Evolutionary conservation across 2,888 invertebrate genomes (phyloP).

Genomic region (Dastarcus helophoroides): DNA sequence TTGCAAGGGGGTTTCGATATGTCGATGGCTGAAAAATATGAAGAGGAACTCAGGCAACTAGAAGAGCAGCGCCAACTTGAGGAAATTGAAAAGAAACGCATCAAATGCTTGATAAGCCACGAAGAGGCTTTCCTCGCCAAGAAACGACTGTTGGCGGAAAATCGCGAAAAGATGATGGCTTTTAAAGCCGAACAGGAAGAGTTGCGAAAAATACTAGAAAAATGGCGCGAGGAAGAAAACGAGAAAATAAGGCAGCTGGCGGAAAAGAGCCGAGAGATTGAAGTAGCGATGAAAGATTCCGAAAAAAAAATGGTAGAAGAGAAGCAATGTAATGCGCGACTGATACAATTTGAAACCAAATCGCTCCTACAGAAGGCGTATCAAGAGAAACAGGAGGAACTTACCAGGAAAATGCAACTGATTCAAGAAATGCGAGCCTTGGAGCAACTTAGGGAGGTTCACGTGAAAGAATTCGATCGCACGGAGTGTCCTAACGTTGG

Average conservation of each 20-base stretch:
- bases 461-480: conserved; percentile 44
- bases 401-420: conserved; percentile 30
- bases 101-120: conserved; percentile 44
- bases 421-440: conserved; percentile 36
- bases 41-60: conserved; percentile 38
- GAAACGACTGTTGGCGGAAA: conserved; percentile 38
- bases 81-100: conserved; percentile 47
- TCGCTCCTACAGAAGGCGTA: conserved; percentile 26
- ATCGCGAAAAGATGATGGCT: conserved; percentile 41
- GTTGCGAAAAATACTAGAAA: conserved; percentile 41
- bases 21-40: conserved; percentile 36
- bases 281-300: conserved; percentile 41
- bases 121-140: conserved; percentile 50
- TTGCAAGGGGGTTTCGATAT: conserved; percentile 39
- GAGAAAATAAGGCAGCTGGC: conserved; percentile 40
- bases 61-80: conserved; percentile 40
- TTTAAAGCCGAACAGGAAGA: conserved; percentile 41
- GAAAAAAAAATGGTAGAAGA: conserved; percentile 42
- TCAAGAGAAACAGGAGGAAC: conserved; percentile 30
- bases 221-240: conserved; percentile 40
- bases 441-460: conserved; percentile 28
- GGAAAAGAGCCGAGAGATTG: conserved; percentile 39
- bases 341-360: conserved; percentile 42
- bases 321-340: conserved; percentile 39
- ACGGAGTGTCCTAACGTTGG: conserved; percentile 48